phyloP scores from a whole-genome alignment of 23 tunicate genomes.

The Clavelina lepadiformis region DNA sequence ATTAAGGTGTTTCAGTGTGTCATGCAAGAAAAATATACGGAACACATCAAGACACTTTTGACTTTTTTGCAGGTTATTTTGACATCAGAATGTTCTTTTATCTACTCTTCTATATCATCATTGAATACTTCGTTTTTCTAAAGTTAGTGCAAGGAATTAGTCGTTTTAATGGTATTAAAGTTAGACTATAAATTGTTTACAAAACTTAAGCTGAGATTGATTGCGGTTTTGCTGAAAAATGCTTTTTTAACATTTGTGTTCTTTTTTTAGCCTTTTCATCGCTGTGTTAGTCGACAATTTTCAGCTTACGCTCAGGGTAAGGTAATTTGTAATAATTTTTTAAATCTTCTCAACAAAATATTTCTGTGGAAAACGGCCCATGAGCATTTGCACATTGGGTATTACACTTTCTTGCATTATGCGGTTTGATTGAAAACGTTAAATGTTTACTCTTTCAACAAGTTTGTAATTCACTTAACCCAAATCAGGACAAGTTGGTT shows the following conservation, averaged over 20 bases:
- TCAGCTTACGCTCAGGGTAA: constrained; percentile 74
- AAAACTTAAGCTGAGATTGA: too few relatives aligned
- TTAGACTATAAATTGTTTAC: too few relatives aligned
- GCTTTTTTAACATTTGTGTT: too few relatives aligned
- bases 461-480: too few relatives aligned
- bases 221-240: too few relatives aligned
- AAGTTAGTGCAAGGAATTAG: constrained; percentile 40
- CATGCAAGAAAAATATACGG: not conserved
- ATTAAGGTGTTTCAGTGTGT: too few relatives aligned
- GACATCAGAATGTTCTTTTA: constrained; percentile 72
- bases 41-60: not conserved
- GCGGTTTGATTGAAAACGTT: too few relatives aligned
- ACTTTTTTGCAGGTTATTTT: constrained; percentile 85
- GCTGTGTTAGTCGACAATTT: constrained; percentile 94
- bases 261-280: constrained; percentile 63
- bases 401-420: not conserved
- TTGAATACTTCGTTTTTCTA: constrained; percentile 83
- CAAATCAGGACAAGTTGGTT: constrained; percentile 58
- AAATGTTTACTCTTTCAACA: too few relatives aligned
- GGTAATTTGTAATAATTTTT: not conserved
- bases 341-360: too few relatives aligned
- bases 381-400: not conserved
- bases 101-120: constrained; percentile 66
- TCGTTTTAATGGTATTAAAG: not conserved
- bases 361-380: too few relatives aligned